Conservation (phyloP, 2,888 invertebrate species). For the Muscina levida region DNA sequence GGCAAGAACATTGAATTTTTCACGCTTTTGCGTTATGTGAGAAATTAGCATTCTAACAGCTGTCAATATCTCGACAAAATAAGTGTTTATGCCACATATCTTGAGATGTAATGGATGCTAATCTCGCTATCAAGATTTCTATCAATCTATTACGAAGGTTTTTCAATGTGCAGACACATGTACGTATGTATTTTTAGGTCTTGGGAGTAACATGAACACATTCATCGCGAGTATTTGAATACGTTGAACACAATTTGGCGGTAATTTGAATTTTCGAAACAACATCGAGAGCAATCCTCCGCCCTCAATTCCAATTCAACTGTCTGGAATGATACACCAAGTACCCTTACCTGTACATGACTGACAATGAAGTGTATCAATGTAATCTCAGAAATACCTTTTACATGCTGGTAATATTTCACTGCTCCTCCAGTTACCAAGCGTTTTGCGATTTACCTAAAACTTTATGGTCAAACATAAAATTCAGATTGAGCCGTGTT, state of each 20-base stretch:
- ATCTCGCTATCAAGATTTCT: too few species aligned
- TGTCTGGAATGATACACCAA: too few species aligned
- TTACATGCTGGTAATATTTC: constrained; percentile 32
- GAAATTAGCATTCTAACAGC: constrained; percentile 55
- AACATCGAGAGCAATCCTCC: too few species aligned
- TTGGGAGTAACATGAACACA: neutral
- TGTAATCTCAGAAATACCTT: constrained; percentile 5
- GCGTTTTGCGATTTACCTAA: constrained; percentile 47
- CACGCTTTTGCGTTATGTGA: constrained; percentile 25
- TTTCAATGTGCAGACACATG: too few species aligned
- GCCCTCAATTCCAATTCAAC: too few species aligned
- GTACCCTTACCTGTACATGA: too few species aligned
- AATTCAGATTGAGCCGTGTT: constrained; percentile 41
- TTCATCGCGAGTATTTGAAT: too few species aligned
- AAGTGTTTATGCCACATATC: constrained; percentile 42
- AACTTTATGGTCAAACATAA: constrained; percentile 46
- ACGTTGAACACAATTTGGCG: too few species aligned
- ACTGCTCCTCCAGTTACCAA: constrained; percentile 42
- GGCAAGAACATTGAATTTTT: too few species aligned
- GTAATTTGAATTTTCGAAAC: too few species aligned
- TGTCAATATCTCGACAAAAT: constrained; percentile 45
- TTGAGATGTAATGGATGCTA: neutral
- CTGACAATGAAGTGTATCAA: too few species aligned
- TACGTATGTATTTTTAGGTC: neutral
- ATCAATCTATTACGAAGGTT: too few species aligned